Percentiles rank a stretch among this genome's conserved stretches.
phyloP scores from a whole-genome alignment of 2,888 invertebrate genomes.

The Leistus spinibarbis region DNA sequence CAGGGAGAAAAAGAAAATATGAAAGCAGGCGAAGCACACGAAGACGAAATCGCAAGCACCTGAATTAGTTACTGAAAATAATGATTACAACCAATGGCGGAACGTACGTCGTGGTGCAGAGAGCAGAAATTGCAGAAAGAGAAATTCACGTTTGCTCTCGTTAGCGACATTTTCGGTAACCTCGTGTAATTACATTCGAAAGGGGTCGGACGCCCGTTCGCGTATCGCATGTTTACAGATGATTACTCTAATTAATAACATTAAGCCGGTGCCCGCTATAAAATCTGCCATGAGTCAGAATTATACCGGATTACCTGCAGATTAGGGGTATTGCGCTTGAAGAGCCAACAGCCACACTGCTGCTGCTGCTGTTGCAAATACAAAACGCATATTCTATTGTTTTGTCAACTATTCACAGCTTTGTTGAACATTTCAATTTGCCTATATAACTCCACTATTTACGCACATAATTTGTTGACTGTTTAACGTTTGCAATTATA shows the following conservation, averaged over 20 bases:
- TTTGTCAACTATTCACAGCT: conserved; percentile 5
- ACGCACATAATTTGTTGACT: neutral
- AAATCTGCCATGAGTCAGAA: conserved; percentile 40
- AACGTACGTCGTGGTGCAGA: neutral
- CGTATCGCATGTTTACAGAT: conserved; percentile 39
- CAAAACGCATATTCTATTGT: neutral
- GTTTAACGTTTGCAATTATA: too few species aligned
- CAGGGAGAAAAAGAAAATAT: conserved; percentile 19
- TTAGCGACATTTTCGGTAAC: conserved; percentile 30
- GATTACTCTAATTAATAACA: conserved; percentile 40
- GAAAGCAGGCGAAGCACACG: neutral
- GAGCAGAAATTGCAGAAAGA: conserved; percentile 21
- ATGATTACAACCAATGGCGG: neutral
- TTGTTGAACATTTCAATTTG: conserved; percentile 29
- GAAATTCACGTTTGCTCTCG: conserved; percentile 25
- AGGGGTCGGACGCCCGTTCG: conserved; percentile 20
- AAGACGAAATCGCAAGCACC: neutral
- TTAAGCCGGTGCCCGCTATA: conserved; percentile 33
- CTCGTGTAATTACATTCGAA: conserved; percentile 33
- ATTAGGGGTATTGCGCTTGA: conserved; percentile 13
- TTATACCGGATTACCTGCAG: conserved; percentile 39
- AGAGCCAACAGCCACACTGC: neutral
- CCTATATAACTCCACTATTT: neutral
- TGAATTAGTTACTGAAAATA: neutral
- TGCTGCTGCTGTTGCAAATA: neutral